These are phyloP conservation scores for Otis tarda DNA, from an alignment of 2,113 vertebrate genomes.

Conservation along the genomic window DNA sequence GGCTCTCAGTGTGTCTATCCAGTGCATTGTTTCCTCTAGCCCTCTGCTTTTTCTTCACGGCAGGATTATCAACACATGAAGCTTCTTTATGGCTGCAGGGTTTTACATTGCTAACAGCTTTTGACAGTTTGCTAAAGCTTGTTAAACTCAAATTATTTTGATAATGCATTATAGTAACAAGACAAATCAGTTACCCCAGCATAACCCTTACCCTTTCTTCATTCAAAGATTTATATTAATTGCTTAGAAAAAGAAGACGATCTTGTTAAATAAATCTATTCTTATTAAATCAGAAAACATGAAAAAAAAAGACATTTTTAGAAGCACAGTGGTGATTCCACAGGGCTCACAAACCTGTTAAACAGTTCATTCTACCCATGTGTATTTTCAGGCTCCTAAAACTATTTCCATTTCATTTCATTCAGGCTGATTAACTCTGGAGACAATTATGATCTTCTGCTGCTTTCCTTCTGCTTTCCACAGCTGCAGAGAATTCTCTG, in stretches of 20 bases:
- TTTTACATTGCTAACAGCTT: constrained; percentile 36
- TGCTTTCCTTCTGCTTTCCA: not conserved
- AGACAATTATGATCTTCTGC: not conserved
- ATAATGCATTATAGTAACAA: constrained; percentile 39
- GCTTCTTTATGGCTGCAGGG: not conserved
- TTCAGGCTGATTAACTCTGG: not conserved
- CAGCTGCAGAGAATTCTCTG: not conserved
- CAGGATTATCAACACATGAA: constrained; percentile 15
- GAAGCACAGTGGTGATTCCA: not conserved
- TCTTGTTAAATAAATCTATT: not conserved
- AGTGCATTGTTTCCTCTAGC: constrained; percentile 13
- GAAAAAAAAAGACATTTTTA: not conserved
- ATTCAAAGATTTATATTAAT: constrained; percentile 3
- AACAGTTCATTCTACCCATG: not conserved
- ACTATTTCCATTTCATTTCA: not conserved
- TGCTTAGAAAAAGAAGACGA: not conserved
- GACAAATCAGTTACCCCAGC: constrained; percentile 32
- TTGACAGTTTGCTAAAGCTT: constrained; percentile 43
- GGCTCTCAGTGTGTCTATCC: not conserved
- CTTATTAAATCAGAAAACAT: not conserved
- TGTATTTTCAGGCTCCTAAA: not conserved
- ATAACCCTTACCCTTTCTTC: not conserved
- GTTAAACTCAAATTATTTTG: constrained; percentile 55
- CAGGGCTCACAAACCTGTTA: not conserved
- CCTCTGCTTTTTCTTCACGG: not conserved